These are phyloP conservation scores for Sclerodermus sp. DNA, from an alignment of 2,888 invertebrate genomes.

Conservation along the genomic window DNA sequence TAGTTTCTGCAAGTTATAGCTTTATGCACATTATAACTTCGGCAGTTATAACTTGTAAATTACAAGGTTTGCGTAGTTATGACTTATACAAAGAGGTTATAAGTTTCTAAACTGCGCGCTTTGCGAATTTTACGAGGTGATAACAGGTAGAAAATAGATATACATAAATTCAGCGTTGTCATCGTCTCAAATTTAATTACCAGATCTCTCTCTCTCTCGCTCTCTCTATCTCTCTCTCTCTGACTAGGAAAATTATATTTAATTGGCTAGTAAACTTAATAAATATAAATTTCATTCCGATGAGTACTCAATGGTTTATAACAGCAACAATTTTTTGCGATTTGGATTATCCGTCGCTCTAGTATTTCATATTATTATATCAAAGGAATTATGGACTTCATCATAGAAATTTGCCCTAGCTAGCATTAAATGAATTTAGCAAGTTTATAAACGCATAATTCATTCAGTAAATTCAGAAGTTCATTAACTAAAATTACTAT, in stretches of 20 bases:
- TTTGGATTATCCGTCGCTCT: too few relatives aligned
- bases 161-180: too few relatives aligned
- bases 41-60: slow-evolving; percentile 36
- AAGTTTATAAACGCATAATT: neutral
- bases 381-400: slow-evolving; percentile 4
- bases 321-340: too few relatives aligned
- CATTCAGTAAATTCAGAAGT: neutral
- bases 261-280: too few relatives aligned
- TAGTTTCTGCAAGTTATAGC: slow-evolving; percentile 23
- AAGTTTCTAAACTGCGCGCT: slow-evolving; percentile 16
- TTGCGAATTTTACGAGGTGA: slow-evolving; percentile 11
- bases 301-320: too few relatives aligned
- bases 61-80: slow-evolving; percentile 22
- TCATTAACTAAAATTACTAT: slow-evolving; percentile 2
- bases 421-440: slow-evolving; percentile 29
- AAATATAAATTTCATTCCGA: too few relatives aligned
- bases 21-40: slow-evolving; percentile 25
- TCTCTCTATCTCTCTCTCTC: too few relatives aligned
- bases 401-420: slow-evolving; percentile 26
- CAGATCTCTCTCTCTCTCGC: slow-evolving; percentile 1
- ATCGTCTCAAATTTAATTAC: too few relatives aligned
- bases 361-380: too few relatives aligned
- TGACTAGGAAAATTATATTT: too few relatives aligned
- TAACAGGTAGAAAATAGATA: too few relatives aligned
- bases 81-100: slow-evolving; percentile 18